Evolutionary conservation across 2,888 invertebrate species (phyloP).

Genomic region (Empis stercorea): DNA sequence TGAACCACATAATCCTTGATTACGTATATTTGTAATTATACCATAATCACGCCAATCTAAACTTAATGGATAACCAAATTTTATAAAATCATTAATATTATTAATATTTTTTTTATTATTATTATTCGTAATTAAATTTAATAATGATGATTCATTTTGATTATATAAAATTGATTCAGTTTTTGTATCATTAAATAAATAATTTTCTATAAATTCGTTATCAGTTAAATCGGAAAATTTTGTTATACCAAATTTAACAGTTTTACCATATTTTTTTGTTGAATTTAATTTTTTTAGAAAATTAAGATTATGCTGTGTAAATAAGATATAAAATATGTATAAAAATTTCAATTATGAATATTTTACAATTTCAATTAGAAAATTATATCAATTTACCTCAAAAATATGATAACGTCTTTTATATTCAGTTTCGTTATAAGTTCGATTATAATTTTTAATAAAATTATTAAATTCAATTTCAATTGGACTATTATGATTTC

Average conservation of each 20-base stretch:
- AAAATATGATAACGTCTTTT: too few species aligned
- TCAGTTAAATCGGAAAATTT: slow-evolving; percentile 49
- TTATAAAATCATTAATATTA: not conserved
- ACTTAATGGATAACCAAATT: slow-evolving; percentile 6
- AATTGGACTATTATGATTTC: not conserved
- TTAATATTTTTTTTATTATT: not conserved
- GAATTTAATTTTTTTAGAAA: not conserved
- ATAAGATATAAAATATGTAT: too few species aligned
- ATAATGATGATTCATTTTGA: not conserved
- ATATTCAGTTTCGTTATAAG: too few species aligned
- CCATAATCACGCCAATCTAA: slow-evolving; percentile 50
- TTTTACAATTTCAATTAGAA: too few species aligned
- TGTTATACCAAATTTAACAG: slow-evolving; percentile 38
- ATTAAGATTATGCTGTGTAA: too few species aligned
- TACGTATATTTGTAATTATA: slow-evolving; percentile 51
- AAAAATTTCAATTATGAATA: too few species aligned
- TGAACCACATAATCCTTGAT: slow-evolving; percentile 67
- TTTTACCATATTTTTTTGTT: not conserved
- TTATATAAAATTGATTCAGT: slow-evolving; percentile 18
- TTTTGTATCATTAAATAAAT: slow-evolving; percentile 20
- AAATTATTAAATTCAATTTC: too few species aligned
- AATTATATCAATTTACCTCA: too few species aligned
- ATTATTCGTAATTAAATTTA: not conserved
- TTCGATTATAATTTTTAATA: too few species aligned
- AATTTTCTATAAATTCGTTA: slow-evolving; percentile 42